phyloP scores from a whole-genome alignment of 1,140 invertebrate genomes.

The Zaprionus taronus region DNA sequence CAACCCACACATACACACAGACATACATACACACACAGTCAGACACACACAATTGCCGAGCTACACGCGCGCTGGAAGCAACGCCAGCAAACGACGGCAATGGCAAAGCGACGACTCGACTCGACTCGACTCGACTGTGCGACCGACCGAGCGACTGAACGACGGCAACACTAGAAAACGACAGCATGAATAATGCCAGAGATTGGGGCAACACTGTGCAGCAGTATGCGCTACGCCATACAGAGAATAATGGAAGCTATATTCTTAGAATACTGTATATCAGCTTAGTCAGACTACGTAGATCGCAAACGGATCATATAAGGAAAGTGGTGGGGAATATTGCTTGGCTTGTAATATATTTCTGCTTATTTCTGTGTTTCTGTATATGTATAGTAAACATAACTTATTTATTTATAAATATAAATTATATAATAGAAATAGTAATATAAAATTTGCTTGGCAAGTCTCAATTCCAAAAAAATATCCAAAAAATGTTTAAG shows the following conservation, averaged over 20 bases:
- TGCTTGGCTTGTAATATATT: background rate
- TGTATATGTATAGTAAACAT: too few relatives aligned
- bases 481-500: too few relatives aligned
- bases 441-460: too few relatives aligned
- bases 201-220: slow-evolving; percentile 54
- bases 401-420: too few relatives aligned
- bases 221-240: slow-evolving; percentile 43
- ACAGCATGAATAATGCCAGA: slow-evolving; percentile 57
- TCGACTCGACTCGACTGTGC: slow-evolving; percentile 31
- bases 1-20: slow-evolving; percentile 40
- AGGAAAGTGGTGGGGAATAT: background rate
- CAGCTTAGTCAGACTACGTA: background rate
- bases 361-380: background rate
- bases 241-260: slow-evolving; percentile 23
- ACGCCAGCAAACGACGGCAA: slow-evolving; percentile 35
- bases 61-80: slow-evolving; percentile 77
- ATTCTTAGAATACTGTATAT: slow-evolving; percentile 1
- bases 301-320: background rate
- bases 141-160: slow-evolving; percentile 42
- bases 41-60: slow-evolving; percentile 53
- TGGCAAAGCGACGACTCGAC: slow-evolving; percentile 39
- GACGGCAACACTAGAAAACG: slow-evolving; percentile 52
- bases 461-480: too few relatives aligned
- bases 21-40: slow-evolving; percentile 23
- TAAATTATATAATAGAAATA: too few relatives aligned